Evolutionary conservation across 2,888 invertebrate genomes (phyloP), one percentile per base, ranked within the genome.

Genomic region (Volucella bombylans): DNA sequence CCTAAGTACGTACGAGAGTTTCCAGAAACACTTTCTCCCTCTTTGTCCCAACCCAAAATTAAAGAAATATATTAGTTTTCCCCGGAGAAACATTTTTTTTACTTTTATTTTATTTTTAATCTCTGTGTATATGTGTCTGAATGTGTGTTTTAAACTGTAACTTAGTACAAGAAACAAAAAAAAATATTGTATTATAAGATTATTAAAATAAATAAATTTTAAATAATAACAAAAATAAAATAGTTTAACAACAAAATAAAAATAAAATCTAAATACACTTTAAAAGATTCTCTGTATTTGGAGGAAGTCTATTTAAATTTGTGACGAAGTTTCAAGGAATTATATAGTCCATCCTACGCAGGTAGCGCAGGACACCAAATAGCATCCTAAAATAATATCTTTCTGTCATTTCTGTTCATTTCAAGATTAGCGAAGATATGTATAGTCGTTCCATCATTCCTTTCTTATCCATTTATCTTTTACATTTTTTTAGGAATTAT

Each of bases 61-160:
- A 87, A 89, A 89, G 31, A 31, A 31, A 31, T 6, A 89, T 88
- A 80, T 88, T 86, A 6, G 31, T 65, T 89, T 89, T 89, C 90
- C 90, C 90, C 91, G 91, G 90, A 91, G 91, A 91, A 91, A 89
- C 90, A 89, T 90, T 89, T 90, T 89, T 87, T 88, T 71, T 81
- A 68, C 65, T 80, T 85, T 89, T 87, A 88, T 88, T 88, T 65
- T 45, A 62, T 86, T 88, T 77, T 88, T 89, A 31, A 31, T 31
- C 31, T 41, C 41, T 83, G 38, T 86, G 57, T 72, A 64, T 90
- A 86, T 89, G 87, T 89, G 89, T 90, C 88, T 90, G 89, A 89
- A 87, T 89, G 89, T 88, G 67, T 81, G 76, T 77, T 76, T 67
- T 57, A 55, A 73, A 68, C 88, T 88, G 87, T 88, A 85, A 83